These are phyloP conservation scores for Pelecanoides urinatrix DNA, from an alignment of 2,113 vertebrate species.

Conservation along the genomic window DNA sequence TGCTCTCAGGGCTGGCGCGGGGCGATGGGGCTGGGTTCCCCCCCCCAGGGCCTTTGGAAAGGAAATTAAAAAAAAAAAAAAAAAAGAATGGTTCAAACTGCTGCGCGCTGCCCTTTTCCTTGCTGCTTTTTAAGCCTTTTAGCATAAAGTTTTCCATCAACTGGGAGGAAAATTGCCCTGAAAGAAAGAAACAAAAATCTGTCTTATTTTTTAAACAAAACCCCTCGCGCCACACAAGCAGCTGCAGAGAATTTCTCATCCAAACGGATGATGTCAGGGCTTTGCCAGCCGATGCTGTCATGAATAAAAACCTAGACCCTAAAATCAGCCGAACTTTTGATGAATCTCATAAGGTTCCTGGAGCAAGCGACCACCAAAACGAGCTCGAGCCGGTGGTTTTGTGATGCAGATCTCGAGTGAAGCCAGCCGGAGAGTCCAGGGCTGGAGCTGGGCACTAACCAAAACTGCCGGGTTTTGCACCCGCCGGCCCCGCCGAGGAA, in stretches of 20 bases:
- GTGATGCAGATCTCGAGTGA: background rate
- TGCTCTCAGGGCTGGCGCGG: constrained; percentile 32
- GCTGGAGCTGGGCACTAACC: background rate
- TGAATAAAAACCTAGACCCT: constrained; percentile 28
- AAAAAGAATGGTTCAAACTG: background rate
- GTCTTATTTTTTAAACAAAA: constrained; percentile 19
- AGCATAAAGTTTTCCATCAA: background rate
- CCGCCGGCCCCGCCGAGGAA: background rate
- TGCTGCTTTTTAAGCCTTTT: constrained; percentile 1
- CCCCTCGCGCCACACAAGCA: constrained; percentile 12
- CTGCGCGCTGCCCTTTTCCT: background rate
- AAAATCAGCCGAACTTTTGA: constrained; percentile 24
- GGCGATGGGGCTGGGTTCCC: background rate
- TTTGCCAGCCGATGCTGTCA: constrained; percentile 49
- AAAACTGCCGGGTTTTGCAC: too few relatives aligned
- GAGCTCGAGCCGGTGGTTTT: background rate
- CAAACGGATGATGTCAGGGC: constrained; percentile 46
- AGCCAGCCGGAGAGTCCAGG: background rate
- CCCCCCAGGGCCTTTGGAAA: background rate
- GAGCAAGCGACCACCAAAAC: background rate
- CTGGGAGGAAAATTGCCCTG: constrained; percentile 46
- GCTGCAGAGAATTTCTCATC: constrained; percentile 54
- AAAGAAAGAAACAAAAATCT: constrained; percentile 50
- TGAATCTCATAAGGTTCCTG: background rate
- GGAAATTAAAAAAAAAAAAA: background rate